A percentile compares a stretch with the other conserved stretches of the same genome.
These are phyloP conservation scores for Diaperis boleti DNA, from an alignment of 2,888 invertebrate species.

Conservation along the genomic window DNA sequence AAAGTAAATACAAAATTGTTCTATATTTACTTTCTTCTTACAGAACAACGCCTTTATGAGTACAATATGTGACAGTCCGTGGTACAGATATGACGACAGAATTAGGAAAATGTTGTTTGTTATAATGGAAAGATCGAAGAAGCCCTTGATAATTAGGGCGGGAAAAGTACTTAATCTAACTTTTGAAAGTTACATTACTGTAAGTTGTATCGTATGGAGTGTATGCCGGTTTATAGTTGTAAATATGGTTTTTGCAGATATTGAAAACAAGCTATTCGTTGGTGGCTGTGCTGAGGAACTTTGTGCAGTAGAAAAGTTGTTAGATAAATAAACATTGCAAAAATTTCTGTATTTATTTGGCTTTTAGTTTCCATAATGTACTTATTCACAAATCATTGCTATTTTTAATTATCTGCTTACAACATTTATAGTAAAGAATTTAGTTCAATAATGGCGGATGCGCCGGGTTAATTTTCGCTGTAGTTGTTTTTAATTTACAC, in stretches of 20 bases:
- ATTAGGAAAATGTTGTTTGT: neutral
- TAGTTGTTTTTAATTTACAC: too few relatives aligned
- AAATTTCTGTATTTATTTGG: too few relatives aligned
- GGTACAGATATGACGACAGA: neutral
- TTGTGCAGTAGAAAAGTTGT: neutral
- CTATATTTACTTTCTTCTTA: neutral
- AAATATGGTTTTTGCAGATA: neutral
- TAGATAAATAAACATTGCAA: too few relatives aligned
- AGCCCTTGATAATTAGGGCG: neutral
- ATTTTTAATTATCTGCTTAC: too few relatives aligned
- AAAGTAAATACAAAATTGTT: neutral
- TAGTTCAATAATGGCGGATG: too few relatives aligned
- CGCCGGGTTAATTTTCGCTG: too few relatives aligned
- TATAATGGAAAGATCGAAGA: neutral
- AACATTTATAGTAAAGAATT: too few relatives aligned
- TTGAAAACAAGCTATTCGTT: neutral
- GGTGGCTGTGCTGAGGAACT: neutral
- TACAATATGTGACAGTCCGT: neutral
- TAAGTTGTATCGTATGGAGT: neutral
- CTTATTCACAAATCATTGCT: too few relatives aligned
- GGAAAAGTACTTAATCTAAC: neutral
- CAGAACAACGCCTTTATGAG: neutral
- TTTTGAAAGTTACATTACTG: neutral
- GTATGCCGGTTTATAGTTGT: too few relatives aligned
- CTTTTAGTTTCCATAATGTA: too few relatives aligned